Base-by-base conservation (phyloP, 2,797 vertebrate genomes). In the Pantherophis vulpinus region DNA sequence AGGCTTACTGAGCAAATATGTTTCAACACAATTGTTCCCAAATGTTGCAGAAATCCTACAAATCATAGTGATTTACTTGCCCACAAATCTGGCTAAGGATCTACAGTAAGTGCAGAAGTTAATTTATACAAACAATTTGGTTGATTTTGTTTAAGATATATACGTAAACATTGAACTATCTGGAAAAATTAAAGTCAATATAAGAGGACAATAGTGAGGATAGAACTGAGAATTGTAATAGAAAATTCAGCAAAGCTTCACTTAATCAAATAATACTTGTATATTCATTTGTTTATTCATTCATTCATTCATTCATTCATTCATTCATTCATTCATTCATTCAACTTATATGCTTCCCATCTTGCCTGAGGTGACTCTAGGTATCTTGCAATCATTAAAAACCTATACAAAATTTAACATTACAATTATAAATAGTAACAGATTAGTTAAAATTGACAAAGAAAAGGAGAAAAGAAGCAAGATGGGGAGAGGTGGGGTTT, bases 1-100 rank as follows among this genome's bases (percentile, higher is more conserved):
- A 86, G 90, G 90, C 91, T 93, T 95, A 27, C 13, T 32, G 91
- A 91, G 91, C 87, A 51, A 93, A 95, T 94, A 90, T 56, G 37
- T 90, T 70, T 54, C 37, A 66, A 88, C 79, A 70, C 42, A 88
- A 88, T 79, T n/a, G 14, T 61, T 91, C 56, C 56, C 56, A 86
- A 86, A 90, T 87, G 79, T 66, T 58, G 32, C 79, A 63, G 29
- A 56, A 91, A 91, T 20, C 74, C 23, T 83, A 56, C 47, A 83
- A 54, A 91, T 90, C 25, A 18, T 18, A 90, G 13, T 56, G 10
- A 55, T 91, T 88, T 91, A 27, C 18, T 74, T 25, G 54, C 66
- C 60, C 54, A 60, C 55, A 87, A 61, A 10, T 20, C 9, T 54
- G 37, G 5, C 37, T 70, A 91, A 54, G 9, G 14, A 59, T 29